Base-by-base conservation (phyloP, 2,797 vertebrate genomes). In the Notolabrus celidotus region DNA sequence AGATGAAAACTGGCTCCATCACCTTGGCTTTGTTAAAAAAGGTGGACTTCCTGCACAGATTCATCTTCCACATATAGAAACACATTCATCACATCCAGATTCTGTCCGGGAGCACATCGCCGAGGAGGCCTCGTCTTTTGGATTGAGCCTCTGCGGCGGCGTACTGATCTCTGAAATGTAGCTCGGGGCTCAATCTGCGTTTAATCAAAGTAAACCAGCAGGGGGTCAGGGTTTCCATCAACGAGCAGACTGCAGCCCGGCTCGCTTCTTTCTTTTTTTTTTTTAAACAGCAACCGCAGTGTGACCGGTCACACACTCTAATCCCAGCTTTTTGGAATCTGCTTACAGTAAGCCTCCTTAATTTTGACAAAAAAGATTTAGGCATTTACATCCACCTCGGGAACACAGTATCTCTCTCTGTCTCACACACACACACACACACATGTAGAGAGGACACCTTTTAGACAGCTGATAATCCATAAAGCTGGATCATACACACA, bases 251-350 rank as follows among this genome's bases (percentile, higher is more conserved):
- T 22, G 47, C 65, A 53, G 52, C 52, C 1, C 68, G 41, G 65
- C 62, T 63, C 57, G 7, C 43, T 2, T 25, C 14, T 7, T 23
- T 15, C 25, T 47, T 47, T 47, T 47, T 66, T 50, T 56, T 22
- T 46, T 46, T 66, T 46, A 53, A 58, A n/a, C 36, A 46, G 56
- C 62, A 16, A 0, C 65, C 36, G 2, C 72, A 46, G 29, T 62
- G 71, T 72, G 82, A 78, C 71, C 41, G 53, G 4, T 77, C 71
- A 46, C 45, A 38, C 71, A 42, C 78, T 74, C 46, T 88, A 82
- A 88, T 75, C 63, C 66, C 76, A 67, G 88, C 85, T 82, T 86
- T 86, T 85, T 74, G 67, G 84, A 88, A 89, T 89, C 86, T 83
- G 79, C 88, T 90, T 86, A 90, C 60, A 46, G 57, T 87, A 90